Conservation (phyloP, 2,888 invertebrate species). For the Phanerotoma sp. region DNA sequence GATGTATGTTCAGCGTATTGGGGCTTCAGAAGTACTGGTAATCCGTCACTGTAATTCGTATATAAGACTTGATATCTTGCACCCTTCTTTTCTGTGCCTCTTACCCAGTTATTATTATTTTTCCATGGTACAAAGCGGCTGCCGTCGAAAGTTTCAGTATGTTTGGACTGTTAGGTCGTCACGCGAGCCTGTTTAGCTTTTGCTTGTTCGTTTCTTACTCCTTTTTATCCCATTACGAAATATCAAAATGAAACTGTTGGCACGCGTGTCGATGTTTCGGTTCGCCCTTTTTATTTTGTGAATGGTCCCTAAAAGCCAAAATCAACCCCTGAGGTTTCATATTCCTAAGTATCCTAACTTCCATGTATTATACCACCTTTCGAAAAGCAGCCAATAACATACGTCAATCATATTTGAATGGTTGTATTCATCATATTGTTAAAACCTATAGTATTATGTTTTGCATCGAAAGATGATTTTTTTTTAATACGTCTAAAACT, state of each 20-base stretch:
- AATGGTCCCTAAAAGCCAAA: conserved; percentile 2
- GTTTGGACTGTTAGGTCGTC: conserved; percentile 41
- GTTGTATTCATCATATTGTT: no score
- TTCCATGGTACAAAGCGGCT: conserved; percentile 35
- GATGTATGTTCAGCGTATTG: no score
- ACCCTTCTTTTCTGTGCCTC: conserved; percentile 6
- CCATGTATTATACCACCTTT: conserved; percentile 18
- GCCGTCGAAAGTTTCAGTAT: conserved; percentile 40
- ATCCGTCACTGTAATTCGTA: no score
- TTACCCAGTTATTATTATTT: conserved; percentile 26
- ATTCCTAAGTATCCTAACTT: conserved; percentile 4
- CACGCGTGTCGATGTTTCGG: conserved; percentile 22
- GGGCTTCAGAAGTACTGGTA: no score
- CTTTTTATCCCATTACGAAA: conserved; percentile 23
- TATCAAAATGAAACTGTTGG: conserved; percentile 25
- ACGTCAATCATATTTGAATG: conserved; percentile 39
- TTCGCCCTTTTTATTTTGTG: conserved; percentile 1
- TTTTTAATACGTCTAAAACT: no score
- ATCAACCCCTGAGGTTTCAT: conserved; percentile 10
- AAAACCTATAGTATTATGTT: no score
- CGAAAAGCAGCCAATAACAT: conserved; percentile 33
- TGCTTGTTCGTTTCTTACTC: conserved; percentile 22
- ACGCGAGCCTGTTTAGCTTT: conserved; percentile 46
- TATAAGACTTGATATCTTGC: background rate
- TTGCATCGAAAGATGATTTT: no score